phyloP scores from a whole-genome alignment of 2,888 invertebrate species.

The Latrodectus elegans region DNA sequence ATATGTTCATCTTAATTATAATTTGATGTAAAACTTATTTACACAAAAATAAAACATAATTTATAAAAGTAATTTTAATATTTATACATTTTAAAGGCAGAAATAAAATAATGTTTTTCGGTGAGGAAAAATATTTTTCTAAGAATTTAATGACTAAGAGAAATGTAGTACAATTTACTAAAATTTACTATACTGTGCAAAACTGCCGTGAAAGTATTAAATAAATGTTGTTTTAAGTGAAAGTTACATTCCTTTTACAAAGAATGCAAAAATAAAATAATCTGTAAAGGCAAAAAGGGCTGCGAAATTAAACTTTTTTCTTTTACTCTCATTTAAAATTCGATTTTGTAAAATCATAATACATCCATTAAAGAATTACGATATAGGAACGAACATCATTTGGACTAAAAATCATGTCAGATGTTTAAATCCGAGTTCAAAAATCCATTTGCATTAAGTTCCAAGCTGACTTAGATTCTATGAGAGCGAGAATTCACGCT shows the following conservation, averaged over 20 bases:
- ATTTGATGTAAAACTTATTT: too few species aligned
- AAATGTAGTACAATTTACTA: too few species aligned
- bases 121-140: too few species aligned
- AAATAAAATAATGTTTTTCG: too few species aligned
- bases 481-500: constrained; percentile 4
- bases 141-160: too few species aligned
- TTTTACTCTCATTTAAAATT: background rate
- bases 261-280: background rate
- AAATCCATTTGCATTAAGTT: constrained; percentile 43
- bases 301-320: background rate
- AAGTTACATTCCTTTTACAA: background rate
- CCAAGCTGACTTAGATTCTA: constrained; percentile 22
- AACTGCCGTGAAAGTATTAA: too few species aligned
- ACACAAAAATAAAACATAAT: too few species aligned
- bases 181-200: too few species aligned
- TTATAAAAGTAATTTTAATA: too few species aligned
- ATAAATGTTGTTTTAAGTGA: too few species aligned
- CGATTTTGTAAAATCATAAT: background rate
- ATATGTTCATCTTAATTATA: too few species aligned
- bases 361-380: constrained; percentile 4
- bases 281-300: background rate
- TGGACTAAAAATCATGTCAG: constrained; percentile 17
- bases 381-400: constrained; percentile 21
- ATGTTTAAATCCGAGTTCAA: constrained; percentile 21
- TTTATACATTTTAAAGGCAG: too few species aligned